Percentiles rank a stretch among this genome's conserved stretches.
phyloP scores from a whole-genome alignment of 2,113 vertebrate species.

The Pteropus alecto region DNA sequence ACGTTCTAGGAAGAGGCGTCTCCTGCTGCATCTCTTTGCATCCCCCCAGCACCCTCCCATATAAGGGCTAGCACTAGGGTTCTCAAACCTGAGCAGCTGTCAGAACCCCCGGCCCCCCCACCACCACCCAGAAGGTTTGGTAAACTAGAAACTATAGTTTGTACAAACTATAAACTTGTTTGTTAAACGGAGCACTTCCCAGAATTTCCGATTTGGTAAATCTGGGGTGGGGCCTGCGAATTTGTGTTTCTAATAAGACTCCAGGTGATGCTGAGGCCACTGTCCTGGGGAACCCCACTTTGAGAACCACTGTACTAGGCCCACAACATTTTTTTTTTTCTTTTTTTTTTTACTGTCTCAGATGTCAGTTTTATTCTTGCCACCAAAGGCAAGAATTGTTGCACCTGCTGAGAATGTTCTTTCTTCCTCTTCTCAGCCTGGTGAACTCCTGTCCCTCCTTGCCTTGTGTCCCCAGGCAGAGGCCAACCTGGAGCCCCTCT shows the following conservation, averaged over 20 bases:
- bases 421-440: background rate
- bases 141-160: background rate
- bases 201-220: background rate
- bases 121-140: background rate
- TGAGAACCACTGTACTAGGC: background rate
- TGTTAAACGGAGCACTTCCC: background rate
- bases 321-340: background rate
- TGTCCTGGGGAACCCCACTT: background rate
- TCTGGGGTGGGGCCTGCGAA: background rate
- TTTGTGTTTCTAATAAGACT: background rate
- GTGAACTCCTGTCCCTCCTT: background rate
- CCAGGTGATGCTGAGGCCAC: background rate
- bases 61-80: background rate
- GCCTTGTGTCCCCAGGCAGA: background rate
- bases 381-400: background rate
- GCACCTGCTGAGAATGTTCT: background rate
- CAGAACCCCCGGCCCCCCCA: fast-evolving
- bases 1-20: background rate
- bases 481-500: background rate
- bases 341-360: background rate
- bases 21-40: too few species aligned
- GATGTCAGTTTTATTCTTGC: background rate
- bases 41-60: background rate
- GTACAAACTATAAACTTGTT: background rate
- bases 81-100: background rate